Base-by-base conservation (phyloP, 1,140 invertebrate species). In the Helicoverpa zea region DNA sequence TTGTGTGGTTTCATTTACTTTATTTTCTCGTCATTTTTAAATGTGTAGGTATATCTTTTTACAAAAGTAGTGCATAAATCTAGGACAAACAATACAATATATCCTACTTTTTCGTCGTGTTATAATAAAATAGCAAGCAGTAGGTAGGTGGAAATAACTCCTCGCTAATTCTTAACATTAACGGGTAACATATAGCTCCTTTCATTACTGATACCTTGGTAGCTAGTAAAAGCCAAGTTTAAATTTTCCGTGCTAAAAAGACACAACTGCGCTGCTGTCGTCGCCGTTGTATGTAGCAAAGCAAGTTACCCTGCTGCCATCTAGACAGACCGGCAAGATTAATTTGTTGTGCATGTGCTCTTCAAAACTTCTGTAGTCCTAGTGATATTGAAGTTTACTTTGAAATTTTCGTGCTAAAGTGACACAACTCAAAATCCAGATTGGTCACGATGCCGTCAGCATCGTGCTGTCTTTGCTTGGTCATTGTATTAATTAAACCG, bases 181-280 rank as follows among this genome's bases (percentile, higher is more conserved):
- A 23, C 23, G 23, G 23, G 35, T 43, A 43, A 43, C n/a, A 30
- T 49, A 13, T 47, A 10, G 2, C 49, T 70, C 18, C 13, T 16
- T 23, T 70, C 14, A 16, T 49, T 56, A 35, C 68, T 73, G 68
- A 16, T 35, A 14, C 23, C 68, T 56, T 73, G 29, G 23, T 73
- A 73, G 23, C n/a, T n/a, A 14, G 68, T n/a, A 56, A 11, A 56
- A 73, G 14, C 29, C 68, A 56, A 23, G 35, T 73, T 14, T 7
- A 56, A 56, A 73, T 56, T 83, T 78, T 81, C 54, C 79, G 74
- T 78, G 43, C 72, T 66, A 79, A 76, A 83, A 76, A 52, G 58
- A 58, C 66, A 11, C 70, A 77, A 64, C 74, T 64, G 43, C 63
- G 29, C n/a, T 16, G 13, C 4, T 2, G 51, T 13, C 13, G 2